Evolutionary conservation across 2,797 vertebrate species (phyloP).

Genomic region (Cynodonichthys magdalenae): DNA sequence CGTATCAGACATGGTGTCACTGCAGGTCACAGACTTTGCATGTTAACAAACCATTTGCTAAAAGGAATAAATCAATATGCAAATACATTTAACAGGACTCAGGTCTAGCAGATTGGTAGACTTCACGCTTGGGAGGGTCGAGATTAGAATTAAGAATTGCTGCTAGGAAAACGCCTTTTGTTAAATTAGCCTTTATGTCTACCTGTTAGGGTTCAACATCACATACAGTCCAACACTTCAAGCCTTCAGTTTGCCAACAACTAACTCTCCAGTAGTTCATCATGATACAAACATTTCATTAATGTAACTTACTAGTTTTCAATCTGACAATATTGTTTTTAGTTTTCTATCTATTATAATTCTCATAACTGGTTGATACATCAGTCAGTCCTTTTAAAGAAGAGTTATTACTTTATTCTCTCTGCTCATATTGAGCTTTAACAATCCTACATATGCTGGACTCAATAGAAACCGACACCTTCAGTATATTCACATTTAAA

Average conservation of each 20-base stretch:
- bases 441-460: too few species aligned
- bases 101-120: conserved; percentile 53
- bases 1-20: conserved; percentile 43
- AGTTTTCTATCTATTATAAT: conserved; percentile 18
- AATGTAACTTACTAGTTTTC: conserved; percentile 7
- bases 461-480: too few species aligned
- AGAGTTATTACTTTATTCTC: too few species aligned
- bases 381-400: too few species aligned
- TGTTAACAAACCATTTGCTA: conserved; percentile 59
- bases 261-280: conserved; percentile 15
- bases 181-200: conserved; percentile 56
- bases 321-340: neutral
- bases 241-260: conserved; percentile 26
- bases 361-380: conserved; percentile 3
- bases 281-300: conserved; percentile 3
- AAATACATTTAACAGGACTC: conserved; percentile 50
- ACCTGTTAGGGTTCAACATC: conserved; percentile 52
- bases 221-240: conserved; percentile 6
- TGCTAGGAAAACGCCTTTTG: conserved; percentile 45
- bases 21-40: conserved; percentile 47
- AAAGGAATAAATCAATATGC: conserved; percentile 65
- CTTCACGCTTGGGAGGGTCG: conserved; percentile 55
- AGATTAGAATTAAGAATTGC: conserved; percentile 50
- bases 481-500: neutral
- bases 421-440: too few species aligned